Base-by-base conservation (phyloP, 92 coral and sea anemone genomes). In the Phenganax subtilis region DNA sequence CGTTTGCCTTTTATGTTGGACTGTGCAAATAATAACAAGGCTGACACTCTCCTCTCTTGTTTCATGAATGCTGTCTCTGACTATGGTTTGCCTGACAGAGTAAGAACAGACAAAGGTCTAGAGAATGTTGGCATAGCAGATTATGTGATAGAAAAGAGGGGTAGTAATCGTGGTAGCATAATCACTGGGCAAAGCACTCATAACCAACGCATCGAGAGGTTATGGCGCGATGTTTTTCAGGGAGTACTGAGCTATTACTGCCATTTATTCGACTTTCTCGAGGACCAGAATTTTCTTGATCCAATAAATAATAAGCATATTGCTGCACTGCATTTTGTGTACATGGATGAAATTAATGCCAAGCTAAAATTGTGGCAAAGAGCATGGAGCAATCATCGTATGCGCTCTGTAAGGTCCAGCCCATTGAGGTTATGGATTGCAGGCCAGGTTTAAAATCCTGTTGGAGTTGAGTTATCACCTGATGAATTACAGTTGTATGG, bases 361-460 rank as follows among this genome's bases (percentile, higher is more conserved):
- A 85, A 84, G 72, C 59, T 86, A 82, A 85, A 82, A 73, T 69
- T 88, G 78, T 86, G 91, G 91, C 83, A 87, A 80, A 72, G 55
- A 72, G 88, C 92, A 17, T 84, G 92, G 88, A 64, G 85, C 75
- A 84, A 86, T 59, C 88, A 89, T 53, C 86, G 85, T 55, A 68
- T 87, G 80, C 84, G 90, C 52, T 74, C 92, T 75, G 72, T 82
- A 27, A 81, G 84, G 80, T 89, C 90, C 27, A 84, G 87, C 66
- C 92, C 90, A 10, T 70, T 89, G 30, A 83, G 90, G 27, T 68
- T 89, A 69, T 89, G 92, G 92, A 74, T 86, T 58, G 82, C 87
- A 72, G 90, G 92, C 76, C 91, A 86, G 63, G 74, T 86, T 52
- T 89, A 86, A 81, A 83, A 86, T 84, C 91, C 91, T 72, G 67